These are phyloP conservation scores for Stegophylla sp. DNA, from an alignment of 2,888 invertebrate genomes.

Conservation along the genomic window DNA sequence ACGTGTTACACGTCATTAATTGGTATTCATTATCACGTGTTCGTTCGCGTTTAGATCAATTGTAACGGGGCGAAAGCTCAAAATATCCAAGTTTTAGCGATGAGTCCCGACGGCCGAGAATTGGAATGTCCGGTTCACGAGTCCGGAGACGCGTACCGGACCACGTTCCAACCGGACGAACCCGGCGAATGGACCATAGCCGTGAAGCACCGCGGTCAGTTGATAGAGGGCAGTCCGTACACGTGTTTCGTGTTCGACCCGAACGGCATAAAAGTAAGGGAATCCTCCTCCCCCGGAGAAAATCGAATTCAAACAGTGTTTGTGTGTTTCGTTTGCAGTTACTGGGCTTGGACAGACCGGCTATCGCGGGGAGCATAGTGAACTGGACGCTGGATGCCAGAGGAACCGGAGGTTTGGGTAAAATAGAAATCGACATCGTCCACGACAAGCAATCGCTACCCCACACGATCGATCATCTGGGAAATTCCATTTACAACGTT, in stretches of 20 bases:
- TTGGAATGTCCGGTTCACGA: slow-evolving; percentile 83
- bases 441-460: slow-evolving; percentile 85
- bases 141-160: slow-evolving; percentile 88
- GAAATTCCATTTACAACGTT: slow-evolving; percentile 69
- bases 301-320: background rate
- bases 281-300: too few relatives aligned
- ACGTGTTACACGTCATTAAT: background rate
- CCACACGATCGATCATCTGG: slow-evolving; percentile 81
- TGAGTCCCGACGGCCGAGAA: slow-evolving; percentile 85
- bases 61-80: slow-evolving; percentile 70
- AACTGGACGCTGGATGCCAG: slow-evolving; percentile 81
- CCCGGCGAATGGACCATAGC: slow-evolving; percentile 97
- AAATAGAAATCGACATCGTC: slow-evolving; percentile 87
- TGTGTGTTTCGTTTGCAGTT: slow-evolving; percentile 64
- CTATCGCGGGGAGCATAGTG: slow-evolving; percentile 83
- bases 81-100: slow-evolving; percentile 90
- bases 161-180: slow-evolving; percentile 96
- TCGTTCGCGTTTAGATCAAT: slow-evolving; percentile 74
- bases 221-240: slow-evolving; percentile 95
- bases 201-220: slow-evolving; percentile 92
- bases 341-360: slow-evolving; percentile 77
- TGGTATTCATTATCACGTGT: background rate
- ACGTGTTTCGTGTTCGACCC: slow-evolving; percentile 95
- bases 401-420: slow-evolving; percentile 83
- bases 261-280: slow-evolving; percentile 77